A percentile compares a stretch with the other conserved stretches of the same genome.
These are phyloP conservation scores for Luperina nickerlii DNA, from an alignment of 2,888 invertebrate genomes.

Conservation along the genomic window DNA sequence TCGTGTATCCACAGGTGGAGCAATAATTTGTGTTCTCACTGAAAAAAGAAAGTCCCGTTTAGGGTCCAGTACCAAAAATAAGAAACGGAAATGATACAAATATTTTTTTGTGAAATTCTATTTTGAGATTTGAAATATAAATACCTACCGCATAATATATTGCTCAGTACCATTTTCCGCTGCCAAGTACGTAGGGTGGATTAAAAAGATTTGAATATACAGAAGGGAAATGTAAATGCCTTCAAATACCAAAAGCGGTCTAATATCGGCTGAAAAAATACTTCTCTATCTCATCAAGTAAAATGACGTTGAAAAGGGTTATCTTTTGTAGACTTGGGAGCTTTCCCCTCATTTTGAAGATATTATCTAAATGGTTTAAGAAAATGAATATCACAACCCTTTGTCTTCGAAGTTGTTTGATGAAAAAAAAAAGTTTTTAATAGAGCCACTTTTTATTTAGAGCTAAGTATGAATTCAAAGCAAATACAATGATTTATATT, in stretches of 20 bases:
- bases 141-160: background rate
- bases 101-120: background rate
- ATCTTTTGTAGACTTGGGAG: slow-evolving; percentile 44
- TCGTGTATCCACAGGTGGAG: slow-evolving; percentile 97
- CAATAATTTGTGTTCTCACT: slow-evolving; percentile 98
- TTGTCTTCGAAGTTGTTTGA: slow-evolving; percentile 44
- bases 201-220: slow-evolving; percentile 26
- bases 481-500: background rate
- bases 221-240: background rate
- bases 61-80: slow-evolving; percentile 21
- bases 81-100: background rate
- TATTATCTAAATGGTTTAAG: slow-evolving; percentile 54
- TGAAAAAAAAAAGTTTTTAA: slow-evolving; percentile 10
- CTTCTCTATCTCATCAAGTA: slow-evolving; percentile 51
- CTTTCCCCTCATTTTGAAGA: slow-evolving; percentile 48
- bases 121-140: slow-evolving; percentile 6
- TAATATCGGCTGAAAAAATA: slow-evolving; percentile 42
- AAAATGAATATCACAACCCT: slow-evolving; percentile 28
- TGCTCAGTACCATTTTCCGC: slow-evolving; percentile 15
- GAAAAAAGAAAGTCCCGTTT: slow-evolving; percentile 68
- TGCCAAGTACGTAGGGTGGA: slow-evolving; percentile 7
- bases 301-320: slow-evolving; percentile 53
- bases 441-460: slow-evolving; percentile 7
- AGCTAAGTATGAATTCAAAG: background rate
- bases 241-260: slow-evolving; percentile 26